These are phyloP conservation scores for Diogma glabrata DNA, from an alignment of 2,888 invertebrate species.

Conservation along the genomic window DNA sequence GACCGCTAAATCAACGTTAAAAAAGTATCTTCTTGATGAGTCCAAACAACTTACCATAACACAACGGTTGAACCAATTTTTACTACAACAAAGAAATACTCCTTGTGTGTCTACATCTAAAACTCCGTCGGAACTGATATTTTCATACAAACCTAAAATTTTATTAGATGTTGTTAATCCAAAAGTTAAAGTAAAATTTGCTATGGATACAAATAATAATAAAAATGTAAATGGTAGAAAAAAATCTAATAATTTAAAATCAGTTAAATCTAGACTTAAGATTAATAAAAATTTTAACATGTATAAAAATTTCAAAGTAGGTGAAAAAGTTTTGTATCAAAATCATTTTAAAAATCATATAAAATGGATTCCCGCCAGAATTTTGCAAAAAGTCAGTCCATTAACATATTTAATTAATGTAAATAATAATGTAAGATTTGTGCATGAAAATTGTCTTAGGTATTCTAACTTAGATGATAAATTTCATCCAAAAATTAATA, in stretches of 20 bases:
- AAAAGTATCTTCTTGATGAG: too few relatives aligned
- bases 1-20: too few relatives aligned
- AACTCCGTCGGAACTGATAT: not conserved
- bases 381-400: not conserved
- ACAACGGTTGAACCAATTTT: not conserved
- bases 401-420: not conserved
- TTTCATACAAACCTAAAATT: not conserved
- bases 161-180: not conserved
- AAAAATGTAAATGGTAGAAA: not conserved
- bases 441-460: not conserved
- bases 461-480: not conserved
- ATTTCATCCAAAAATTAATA: not conserved
- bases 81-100: not conserved
- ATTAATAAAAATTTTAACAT: too few relatives aligned
- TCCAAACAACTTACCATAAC: not conserved
- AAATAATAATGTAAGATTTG: not conserved
- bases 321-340: not conserved
- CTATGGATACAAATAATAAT: not conserved
- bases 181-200: not conserved
- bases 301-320: not conserved
- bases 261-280: too few relatives aligned
- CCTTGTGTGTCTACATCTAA: not conserved
- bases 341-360: not conserved
- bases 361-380: not conserved
- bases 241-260: not conserved